Base-by-base conservation (phyloP, 2,797 vertebrate genomes). In the Dromococcyx pavoninus region DNA sequence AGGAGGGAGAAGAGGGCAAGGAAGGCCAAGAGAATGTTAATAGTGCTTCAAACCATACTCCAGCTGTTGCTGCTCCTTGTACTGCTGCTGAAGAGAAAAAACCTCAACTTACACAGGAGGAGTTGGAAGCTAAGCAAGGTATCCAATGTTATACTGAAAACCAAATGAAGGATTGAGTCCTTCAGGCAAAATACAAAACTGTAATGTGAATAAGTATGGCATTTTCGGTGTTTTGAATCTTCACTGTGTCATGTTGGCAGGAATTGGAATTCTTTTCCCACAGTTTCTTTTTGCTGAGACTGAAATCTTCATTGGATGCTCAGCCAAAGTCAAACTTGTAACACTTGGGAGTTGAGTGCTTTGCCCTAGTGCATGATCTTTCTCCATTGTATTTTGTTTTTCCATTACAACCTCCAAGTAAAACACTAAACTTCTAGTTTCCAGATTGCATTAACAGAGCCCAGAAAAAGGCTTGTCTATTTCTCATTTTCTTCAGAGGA, bases 121-220 rank as follows among this genome's bases (percentile, higher is more conserved):
- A 99, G 92, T 64, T 99, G 77, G 99, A 99, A 97, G 99, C 99
- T 70, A 99, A 99, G 94, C 99, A 99, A 99, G 99, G 99, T 99
- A 98, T 89, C 92, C 80, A 28, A 5, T 56, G 14, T 70, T 44
- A 44, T 0, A 3, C 27, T 73, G 61, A n/a, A 61, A 91, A 50
- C 50, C 44, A 32, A 89, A 19, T 11, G 39, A 70, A 79, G 25
- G 35, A 24, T 56, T 35, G 23, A 54, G 48, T 86, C 39, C 46
- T 89, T 50, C 46, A 32, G 16, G 14, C 41, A 35, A 64, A 41
- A 39, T 41, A 13, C 23, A 48, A 12, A 89, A 28, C 32, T 53
- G 2, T 35, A 15, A 1, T 10, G 16, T 57, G 37, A 69, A 77
- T 21, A 69, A 79, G 51, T 46, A 7, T 48, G n/a, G 5, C 17